Evolutionary conservation across 2,113 vertebrate genomes (phyloP).

Genomic region (Syngnathus scovelli): DNA sequence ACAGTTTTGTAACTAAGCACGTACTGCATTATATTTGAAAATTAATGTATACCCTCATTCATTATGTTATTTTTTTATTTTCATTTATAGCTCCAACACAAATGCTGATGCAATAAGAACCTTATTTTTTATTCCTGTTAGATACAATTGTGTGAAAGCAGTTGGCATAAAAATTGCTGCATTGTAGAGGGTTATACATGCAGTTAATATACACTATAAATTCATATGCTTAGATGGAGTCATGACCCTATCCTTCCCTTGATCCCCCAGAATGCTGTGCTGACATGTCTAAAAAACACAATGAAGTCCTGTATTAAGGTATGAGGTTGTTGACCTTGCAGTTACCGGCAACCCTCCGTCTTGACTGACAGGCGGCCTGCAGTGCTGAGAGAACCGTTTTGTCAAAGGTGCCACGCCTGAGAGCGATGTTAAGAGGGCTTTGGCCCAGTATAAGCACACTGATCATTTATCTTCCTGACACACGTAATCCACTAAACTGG

Average conservation of each 20-base stretch:
- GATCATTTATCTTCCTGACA: constrained; percentile 68
- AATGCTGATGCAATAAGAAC: too few relatives aligned
- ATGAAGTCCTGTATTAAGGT: constrained; percentile 11
- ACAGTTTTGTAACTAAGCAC: too few relatives aligned
- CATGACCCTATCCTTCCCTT: background rate
- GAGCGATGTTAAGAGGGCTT: constrained; percentile 19
- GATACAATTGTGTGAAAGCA: background rate
- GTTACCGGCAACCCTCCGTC: constrained; percentile 12
- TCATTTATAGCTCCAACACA: too few relatives aligned
- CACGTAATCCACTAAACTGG: constrained; percentile 58
- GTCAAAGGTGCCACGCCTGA: constrained; percentile 24
- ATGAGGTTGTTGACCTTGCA: constrained; percentile 18
- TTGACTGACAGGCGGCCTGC: constrained; percentile 54
- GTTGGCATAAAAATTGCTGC: background rate
- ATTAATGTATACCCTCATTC: too few relatives aligned
- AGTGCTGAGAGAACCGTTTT: constrained; percentile 50
- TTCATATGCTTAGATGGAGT: background rate
- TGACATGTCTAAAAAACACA: constrained; percentile 22
- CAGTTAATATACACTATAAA: background rate
- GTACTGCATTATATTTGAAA: too few relatives aligned
- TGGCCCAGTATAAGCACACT: constrained; percentile 32
- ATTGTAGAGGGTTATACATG: background rate
- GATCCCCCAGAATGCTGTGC: constrained; percentile 10
- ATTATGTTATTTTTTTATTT: background rate
- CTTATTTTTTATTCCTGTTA: background rate